Percentiles rank a stretch among this genome's conserved stretches.
Evolutionary conservation across 2,797 vertebrate species (phyloP).

Genomic region (Tragelaphus eurycerus): DNA sequence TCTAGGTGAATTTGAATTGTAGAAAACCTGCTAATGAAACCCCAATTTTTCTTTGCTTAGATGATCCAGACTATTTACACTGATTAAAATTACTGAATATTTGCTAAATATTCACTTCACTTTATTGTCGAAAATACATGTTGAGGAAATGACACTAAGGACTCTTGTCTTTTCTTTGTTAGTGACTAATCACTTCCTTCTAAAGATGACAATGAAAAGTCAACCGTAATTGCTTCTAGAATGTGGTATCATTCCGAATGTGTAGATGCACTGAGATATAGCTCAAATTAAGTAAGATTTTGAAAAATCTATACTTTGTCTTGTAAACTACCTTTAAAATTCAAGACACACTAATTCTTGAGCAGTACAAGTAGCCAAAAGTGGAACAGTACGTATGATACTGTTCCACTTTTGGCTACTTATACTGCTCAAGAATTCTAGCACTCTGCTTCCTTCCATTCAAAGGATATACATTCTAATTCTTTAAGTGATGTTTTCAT

Average conservation of each 20-base stretch:
- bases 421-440: not conserved
- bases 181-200: conserved; percentile 58
- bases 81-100: conserved; percentile 54
- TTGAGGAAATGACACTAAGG: conserved; percentile 31
- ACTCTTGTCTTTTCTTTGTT: conserved; percentile 56
- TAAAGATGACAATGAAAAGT: conserved; percentile 57
- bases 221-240: conserved; percentile 58
- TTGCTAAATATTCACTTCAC: conserved; percentile 55
- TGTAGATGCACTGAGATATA: conserved; percentile 49
- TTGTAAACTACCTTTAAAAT: conserved; percentile 60
- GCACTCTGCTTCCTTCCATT: not conserved
- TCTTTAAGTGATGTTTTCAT: conserved; percentile 42
- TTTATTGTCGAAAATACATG: conserved; percentile 47
- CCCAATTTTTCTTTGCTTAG: conserved; percentile 29
- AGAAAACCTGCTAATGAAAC: not conserved
- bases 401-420: not conserved
- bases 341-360: conserved; percentile 23
- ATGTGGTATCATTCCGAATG: conserved; percentile 47
- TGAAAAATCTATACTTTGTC: conserved; percentile 59
- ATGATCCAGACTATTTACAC: conserved; percentile 30
- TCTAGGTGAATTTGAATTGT: not conserved
- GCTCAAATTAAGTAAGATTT: conserved; percentile 58
- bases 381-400: conserved; percentile 22
- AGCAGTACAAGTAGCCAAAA: no score
- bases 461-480: not conserved